Evolutionary conservation across 35 echinoderm and acorn worm genomes (phyloP), one percentile per base, ranked within the genome.

Genomic region (Ophioderma brevispina): DNA sequence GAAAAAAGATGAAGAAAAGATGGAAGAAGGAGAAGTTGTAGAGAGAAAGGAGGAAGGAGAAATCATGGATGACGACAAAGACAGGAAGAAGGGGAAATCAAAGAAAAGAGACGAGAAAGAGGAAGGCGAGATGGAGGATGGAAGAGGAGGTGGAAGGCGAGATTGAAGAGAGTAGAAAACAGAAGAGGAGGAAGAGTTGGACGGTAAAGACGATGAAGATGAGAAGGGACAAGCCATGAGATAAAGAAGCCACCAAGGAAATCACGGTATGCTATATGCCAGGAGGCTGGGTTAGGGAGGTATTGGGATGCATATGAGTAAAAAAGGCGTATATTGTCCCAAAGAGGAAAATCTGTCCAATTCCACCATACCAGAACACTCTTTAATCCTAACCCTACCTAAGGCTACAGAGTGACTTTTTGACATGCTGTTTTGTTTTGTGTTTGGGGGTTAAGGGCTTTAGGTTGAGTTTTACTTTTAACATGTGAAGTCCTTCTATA

Each of bases 171-270:
- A 92, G 56, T 87, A 91, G 13, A 89, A 97, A 37, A 92, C 87
- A 38, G 89, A 89, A 59, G 92, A 94, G 35, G 92, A 94, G 59
- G 87, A 84, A 6, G 93, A 98, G 37, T 87, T 75, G 43, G 90
- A 90, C n/a, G 90, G 79, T 17, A 93, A 98, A 39, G 80, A 80
- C 28, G 93, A 91, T 36, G 93, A 82, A 6, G 95, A 94, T 78
- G 87, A 25, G 88, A 82, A 39, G 96, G 94, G 1, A 95, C 93
- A 30, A 98, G 93, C 35, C 80, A 95, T 33, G 90, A 98, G 78
- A 95, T 98, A 85, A 98, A 98, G 70, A 93, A 98, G 36, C 93
- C 96, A 35, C 87, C 87, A 30, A 92, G 96, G 64, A 98, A 98
- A 30, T 90, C 93, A n/a, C 92, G 95, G 90, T 98, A 98, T 91